Evolutionary conservation across 2,888 invertebrate genomes (phyloP), one percentile per base, ranked within the genome.

Genomic region (Oscheius sp.): DNA sequence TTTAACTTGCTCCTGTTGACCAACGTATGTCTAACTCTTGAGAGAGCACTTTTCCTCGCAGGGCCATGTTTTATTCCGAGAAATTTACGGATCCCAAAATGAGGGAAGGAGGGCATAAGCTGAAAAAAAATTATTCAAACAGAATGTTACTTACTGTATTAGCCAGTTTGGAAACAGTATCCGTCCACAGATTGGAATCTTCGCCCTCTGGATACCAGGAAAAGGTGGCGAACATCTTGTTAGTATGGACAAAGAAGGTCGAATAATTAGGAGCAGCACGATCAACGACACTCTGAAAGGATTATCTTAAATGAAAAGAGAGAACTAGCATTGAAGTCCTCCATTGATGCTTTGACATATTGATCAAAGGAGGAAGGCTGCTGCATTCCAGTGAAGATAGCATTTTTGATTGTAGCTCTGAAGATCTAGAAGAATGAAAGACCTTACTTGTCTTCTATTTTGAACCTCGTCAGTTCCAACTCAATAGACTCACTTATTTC

Each of bases 81-180:
- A 28, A 78, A 84, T 26, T 79, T 75, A n/a, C 84, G 77, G 41
- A 84, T 59, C 26, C 84, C 84, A 54, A 84, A 79, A 4, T 80
- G 77, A 1, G 84, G 84, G 6, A n/a, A n/a, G n/a, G n/a, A n/a
- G n/a, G n/a, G n/a, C n/a, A 83, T 67, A 6, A 73, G 28, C 73
- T 73, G 45, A 45, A 73, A 54, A 56, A 38, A n/a, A 1, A 30
- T 65, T 9, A 12, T 2, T 33, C 33, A 12, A 38, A 17, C 26
- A 12, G 33, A 49, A 22, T 20, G 12, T 47, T 2, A 38, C 32
- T 22, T 44, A 68, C 68, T 8, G 62, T 63, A 4, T 63, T 45
- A 17, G 67, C 47, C 28, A 67, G 45, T 45, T 67, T 67, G 38
- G 17, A 72, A 14, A 78, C 71, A 8, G 74, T 75, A 14, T 77